Evolutionary conservation across 2,888 invertebrate genomes (phyloP).

Genomic region (Trisateles emortualis): DNA sequence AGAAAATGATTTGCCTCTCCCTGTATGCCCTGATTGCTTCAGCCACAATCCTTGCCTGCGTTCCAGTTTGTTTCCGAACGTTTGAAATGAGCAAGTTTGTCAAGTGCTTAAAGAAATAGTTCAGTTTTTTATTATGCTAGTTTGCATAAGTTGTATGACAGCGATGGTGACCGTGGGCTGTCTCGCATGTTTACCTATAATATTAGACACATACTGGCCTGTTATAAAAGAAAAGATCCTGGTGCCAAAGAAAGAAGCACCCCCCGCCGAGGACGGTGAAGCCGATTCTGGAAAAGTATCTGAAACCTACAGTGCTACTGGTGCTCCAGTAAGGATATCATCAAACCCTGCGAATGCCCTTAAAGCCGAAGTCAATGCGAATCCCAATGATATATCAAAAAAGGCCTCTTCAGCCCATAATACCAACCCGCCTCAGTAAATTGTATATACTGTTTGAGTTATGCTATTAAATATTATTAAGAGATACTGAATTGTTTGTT

Average conservation of each 20-base stretch:
- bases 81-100: slow-evolving; percentile 62
- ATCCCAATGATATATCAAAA: too few species aligned
- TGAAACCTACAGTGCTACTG: too few species aligned
- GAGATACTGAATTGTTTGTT: too few species aligned
- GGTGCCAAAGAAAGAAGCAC: slow-evolving; percentile 1
- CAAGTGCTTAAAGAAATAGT: slow-evolving; percentile 64
- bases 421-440: too few species aligned
- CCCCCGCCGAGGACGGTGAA: too few species aligned
- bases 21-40: slow-evolving; percentile 55
- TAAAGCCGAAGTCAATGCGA: too few species aligned
- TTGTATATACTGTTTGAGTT: too few species aligned
- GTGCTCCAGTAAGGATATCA: too few species aligned
- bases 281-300: too few species aligned
- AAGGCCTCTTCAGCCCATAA: too few species aligned
- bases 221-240: slow-evolving; percentile 13
- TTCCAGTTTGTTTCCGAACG: slow-evolving; percentile 66
- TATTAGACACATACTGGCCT: slow-evolving; percentile 60
- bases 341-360: too few species aligned
- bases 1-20: slow-evolving; percentile 65
- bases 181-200: slow-evolving; percentile 63
- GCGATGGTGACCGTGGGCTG: slow-evolving; percentile 61
- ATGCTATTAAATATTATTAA: too few species aligned
- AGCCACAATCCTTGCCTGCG: slow-evolving; percentile 56
- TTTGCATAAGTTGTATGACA: slow-evolving; percentile 63
- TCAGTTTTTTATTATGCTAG: slow-evolving; percentile 56